Evolutionary conservation across 2,113 vertebrate species (phyloP), one percentile per base, ranked within the genome.

Genomic region (Sapajus apella): DNA sequence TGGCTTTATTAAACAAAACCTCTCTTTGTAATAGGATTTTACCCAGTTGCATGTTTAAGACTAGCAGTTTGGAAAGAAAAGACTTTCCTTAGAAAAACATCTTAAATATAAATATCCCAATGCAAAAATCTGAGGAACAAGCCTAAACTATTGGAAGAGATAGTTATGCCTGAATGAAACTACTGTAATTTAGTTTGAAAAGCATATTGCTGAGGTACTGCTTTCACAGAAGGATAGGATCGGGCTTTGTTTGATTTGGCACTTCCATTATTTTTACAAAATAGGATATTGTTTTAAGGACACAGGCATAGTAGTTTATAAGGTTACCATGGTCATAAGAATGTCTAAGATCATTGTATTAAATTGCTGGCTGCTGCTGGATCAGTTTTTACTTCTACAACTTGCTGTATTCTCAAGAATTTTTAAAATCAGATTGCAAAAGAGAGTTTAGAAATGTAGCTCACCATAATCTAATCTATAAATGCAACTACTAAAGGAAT

Each of bases 1-100:
- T 6, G 2, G 52, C 75, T 90, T 50, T 56, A 75, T 90, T 52
- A 93, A 94, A 95, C 86, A 98, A 90, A 97, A 77, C 43, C 56
- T 84, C 50, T 81, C 91, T 93, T 94, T 97, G 80, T 97, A 50
- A 73, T 35, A 73, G 64, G 64, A 92, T 96, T 84, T 96, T 64
- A 94, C 93, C 77, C 90, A 61, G 50, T 72, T 87, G 45, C 45
- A 92, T 37, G 86, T 93, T 73, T 72, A 37, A 87, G 85, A 83
- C 13, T 2, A 95, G 43, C 70, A 94, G 52, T 64, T 95, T 83
- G 52, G 80, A 72, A 94, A 87, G 64, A 76, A 80, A 70, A 75
- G 32, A 61, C 8, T 5, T 55, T 66, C 14, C 43, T 91, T 32
- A 73, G 14, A 52, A 90, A 90, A 93, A 66, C 12, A 77, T 17